Conservation (phyloP, 1,140 invertebrate genomes). For the Wasmannia auropunctata region DNA sequence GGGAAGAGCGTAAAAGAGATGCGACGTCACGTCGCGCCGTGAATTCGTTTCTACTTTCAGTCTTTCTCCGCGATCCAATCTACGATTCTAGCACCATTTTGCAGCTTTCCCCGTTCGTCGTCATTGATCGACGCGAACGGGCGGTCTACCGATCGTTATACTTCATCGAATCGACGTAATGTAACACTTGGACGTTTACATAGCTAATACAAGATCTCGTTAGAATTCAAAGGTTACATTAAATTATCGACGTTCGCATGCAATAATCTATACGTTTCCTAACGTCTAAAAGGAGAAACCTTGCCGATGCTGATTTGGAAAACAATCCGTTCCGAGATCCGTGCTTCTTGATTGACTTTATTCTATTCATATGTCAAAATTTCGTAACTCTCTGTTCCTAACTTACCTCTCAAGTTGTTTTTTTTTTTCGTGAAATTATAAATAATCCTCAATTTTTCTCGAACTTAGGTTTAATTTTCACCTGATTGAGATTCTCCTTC, state of each 20-base stretch:
- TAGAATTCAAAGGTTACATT: constrained; percentile 72
- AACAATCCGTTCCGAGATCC: neutral
- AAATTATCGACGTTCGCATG: constrained; percentile 74
- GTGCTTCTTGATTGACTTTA: neutral
- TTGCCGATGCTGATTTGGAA: constrained; percentile 45
- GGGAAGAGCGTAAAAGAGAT: constrained; percentile 57
- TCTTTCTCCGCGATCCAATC: constrained; percentile 80
- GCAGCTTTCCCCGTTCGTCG: constrained; percentile 66
- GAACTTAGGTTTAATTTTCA: neutral
- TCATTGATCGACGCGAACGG: constrained; percentile 33
- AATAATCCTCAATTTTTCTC: neutral
- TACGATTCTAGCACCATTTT: constrained; percentile 77
- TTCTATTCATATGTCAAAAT: neutral
- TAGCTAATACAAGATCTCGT: constrained; percentile 67
- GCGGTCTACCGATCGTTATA: constrained; percentile 1
- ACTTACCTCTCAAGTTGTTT: neutral
- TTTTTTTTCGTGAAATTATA: neutral
- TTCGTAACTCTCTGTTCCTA: neutral
- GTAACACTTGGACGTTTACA: constrained; percentile 63
- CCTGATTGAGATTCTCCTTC: neutral
- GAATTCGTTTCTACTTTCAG: constrained; percentile 75
- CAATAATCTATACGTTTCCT: constrained; percentile 67
- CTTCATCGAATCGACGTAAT: constrained; percentile 33
- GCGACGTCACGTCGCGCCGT: constrained; percentile 63
- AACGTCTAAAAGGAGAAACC: constrained; percentile 41